A percentile compares a stretch with the other conserved stretches of the same genome.
Evolutionary conservation across 92 coral and sea anemone genomes (phyloP).

Genomic region (Parazoanthus atlanticus): DNA sequence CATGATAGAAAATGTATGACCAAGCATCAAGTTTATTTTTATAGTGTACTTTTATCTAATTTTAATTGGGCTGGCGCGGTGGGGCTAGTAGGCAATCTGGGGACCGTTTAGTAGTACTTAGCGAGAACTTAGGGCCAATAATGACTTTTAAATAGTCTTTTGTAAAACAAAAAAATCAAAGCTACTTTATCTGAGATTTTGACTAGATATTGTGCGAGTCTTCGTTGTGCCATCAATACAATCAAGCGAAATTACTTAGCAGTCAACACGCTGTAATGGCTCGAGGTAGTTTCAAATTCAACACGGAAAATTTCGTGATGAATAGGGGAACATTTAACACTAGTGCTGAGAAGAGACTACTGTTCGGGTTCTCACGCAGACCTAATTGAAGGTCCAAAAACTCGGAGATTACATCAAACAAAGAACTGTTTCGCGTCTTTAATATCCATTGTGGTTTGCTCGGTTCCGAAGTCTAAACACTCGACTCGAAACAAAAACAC

Average conservation of each 20-base stretch:
- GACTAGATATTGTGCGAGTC: slow-evolving; percentile 20
- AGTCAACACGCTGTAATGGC: slow-evolving; percentile 11
- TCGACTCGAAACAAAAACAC: slow-evolving; percentile 4
- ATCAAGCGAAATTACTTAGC: neutral
- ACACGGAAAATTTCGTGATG: slow-evolving; percentile 46
- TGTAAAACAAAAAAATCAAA: slow-evolving; percentile 27
- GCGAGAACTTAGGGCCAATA: slow-evolving; percentile 24
- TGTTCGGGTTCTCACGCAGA: slow-evolving; percentile 20
- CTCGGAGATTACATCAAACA: slow-evolving; percentile 34
- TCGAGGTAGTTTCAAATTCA: neutral
- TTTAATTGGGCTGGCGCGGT: neutral
- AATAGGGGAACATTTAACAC: neutral
- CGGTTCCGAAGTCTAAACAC: slow-evolving; percentile 10
- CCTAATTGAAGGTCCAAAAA: neutral
- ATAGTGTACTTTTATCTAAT: neutral
- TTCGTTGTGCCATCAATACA: slow-evolving; percentile 13
- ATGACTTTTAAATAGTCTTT: slow-evolving; percentile 34
- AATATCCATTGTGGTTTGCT: slow-evolving; percentile 5
- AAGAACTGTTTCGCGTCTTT: slow-evolving; percentile 12
- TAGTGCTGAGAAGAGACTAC: slow-evolving; percentile 7
- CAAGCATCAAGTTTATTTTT: neutral
- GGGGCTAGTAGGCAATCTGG: neutral
- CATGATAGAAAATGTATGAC: neutral
- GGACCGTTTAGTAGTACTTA: slow-evolving; percentile 33
- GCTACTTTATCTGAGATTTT: slow-evolving; percentile 28